Percentiles rank a stretch among this genome's conserved stretches.
These are phyloP conservation scores for Therioaphis trifolii DNA, from an alignment of 2,888 invertebrate genomes.

Conservation along the genomic window DNA sequence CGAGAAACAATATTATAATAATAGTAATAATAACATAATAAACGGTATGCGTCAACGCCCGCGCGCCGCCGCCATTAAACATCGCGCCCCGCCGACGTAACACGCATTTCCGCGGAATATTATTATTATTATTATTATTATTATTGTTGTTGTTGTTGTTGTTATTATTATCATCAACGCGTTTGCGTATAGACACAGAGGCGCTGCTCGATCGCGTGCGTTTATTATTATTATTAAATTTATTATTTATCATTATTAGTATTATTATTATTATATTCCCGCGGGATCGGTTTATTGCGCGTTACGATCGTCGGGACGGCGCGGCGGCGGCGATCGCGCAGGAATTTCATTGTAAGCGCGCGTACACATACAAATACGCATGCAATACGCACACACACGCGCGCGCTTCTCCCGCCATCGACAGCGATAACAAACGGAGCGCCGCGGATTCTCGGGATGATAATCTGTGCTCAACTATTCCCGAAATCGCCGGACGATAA, in stretches of 20 bases:
- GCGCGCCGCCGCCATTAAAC: background rate
- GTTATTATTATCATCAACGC: background rate
- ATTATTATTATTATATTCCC: background rate
- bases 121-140: background rate
- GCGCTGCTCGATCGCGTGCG: background rate
- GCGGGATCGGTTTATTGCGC: background rate
- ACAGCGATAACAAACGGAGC: slow-evolving; percentile 31
- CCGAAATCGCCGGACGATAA: background rate
- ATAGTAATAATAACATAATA: background rate
- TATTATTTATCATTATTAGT: background rate
- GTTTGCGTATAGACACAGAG: no score
- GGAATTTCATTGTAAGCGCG: slow-evolving; percentile 4
- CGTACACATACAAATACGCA: background rate
- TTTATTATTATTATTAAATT: background rate
- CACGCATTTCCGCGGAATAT: background rate
- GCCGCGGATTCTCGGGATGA: slow-evolving; percentile 48
- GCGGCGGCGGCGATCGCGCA: background rate
- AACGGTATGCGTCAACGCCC: background rate
- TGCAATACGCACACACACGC: no score
- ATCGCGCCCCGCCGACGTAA: no score
- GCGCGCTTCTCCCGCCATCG: background rate
- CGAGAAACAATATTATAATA: no score
- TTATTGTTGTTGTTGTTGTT: background rate
- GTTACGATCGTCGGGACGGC: background rate
- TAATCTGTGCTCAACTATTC: slow-evolving; percentile 47